phyloP scores from a whole-genome alignment of 2,113 vertebrate genomes.

The Oreochromis spilurus region DNA sequence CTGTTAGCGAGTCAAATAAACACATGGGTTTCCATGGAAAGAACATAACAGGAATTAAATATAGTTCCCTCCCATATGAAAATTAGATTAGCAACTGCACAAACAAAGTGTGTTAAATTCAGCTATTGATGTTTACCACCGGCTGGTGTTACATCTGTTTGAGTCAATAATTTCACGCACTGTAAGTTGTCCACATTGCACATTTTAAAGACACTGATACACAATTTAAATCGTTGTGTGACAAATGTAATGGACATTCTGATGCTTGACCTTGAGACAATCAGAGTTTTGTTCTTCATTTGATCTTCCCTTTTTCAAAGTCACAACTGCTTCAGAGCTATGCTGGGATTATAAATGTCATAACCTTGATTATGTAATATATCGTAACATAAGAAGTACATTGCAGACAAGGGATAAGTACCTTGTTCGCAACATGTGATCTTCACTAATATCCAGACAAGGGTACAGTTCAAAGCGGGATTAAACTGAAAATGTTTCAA shows the following conservation, averaged over 20 bases:
- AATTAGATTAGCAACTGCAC: conserved; percentile 54
- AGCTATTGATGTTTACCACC: neutral
- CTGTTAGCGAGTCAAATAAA: conserved; percentile 33
- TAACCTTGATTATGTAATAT: conserved; percentile 55
- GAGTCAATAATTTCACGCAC: neutral
- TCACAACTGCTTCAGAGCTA: conserved; percentile 12
- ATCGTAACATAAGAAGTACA: conserved; percentile 44
- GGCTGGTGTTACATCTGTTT: neutral
- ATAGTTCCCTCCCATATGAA: conserved; percentile 22
- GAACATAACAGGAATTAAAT: conserved; percentile 47
- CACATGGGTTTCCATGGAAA: conserved; percentile 47
- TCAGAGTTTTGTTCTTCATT: conserved; percentile 23
- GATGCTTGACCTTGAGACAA: conserved; percentile 26
- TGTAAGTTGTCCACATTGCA: neutral
- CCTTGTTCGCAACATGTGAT: conserved; percentile 31
- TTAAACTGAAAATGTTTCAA: neutral
- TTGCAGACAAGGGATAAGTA: conserved; percentile 15
- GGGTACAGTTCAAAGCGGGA: neutral
- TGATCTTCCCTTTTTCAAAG: conserved; percentile 37
- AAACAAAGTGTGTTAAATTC: conserved; percentile 43
- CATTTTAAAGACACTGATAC: neutral
- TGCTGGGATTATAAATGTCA: conserved; percentile 36
- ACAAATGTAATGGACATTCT: neutral
- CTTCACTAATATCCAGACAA: neutral
- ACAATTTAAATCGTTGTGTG: neutral